These are phyloP conservation scores for Apantesis nais DNA, from an alignment of 2,888 invertebrate genomes.

Conservation along the genomic window DNA sequence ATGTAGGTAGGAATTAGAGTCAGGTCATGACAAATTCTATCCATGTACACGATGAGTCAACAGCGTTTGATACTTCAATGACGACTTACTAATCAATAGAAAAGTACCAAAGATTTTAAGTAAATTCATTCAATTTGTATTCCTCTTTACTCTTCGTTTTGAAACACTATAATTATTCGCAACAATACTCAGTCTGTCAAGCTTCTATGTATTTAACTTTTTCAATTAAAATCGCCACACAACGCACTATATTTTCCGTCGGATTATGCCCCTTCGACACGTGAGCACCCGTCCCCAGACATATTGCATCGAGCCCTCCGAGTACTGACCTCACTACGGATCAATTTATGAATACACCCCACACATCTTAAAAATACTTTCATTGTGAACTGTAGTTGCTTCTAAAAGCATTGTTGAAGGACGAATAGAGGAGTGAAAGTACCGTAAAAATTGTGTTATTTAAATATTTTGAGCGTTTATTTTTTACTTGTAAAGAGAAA, in stretches of 20 bases:
- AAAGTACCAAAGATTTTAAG: no score
- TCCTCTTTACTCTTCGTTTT: background rate
- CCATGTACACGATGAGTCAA: no score
- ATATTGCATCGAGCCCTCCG: constrained; percentile 73
- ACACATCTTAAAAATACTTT: constrained; percentile 51
- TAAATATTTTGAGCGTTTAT: background rate
- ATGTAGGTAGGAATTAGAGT: background rate
- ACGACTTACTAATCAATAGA: no score
- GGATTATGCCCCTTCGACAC: constrained; percentile 81
- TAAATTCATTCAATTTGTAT: no score
- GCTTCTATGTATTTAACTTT: constrained; percentile 64
- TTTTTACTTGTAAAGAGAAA: background rate
- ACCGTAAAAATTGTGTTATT: constrained; percentile 1
- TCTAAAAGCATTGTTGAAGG: constrained; percentile 16
- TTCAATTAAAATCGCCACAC: constrained; percentile 76
- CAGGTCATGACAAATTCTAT: background rate
- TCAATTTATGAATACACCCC: constrained; percentile 75
- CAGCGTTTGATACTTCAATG: no score
- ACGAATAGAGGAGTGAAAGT: constrained; percentile 8
- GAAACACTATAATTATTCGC: background rate
- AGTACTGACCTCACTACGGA: constrained; percentile 71
- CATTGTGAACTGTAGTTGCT: constrained; percentile 30
- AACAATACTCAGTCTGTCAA: constrained; percentile 7
- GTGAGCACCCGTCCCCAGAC: constrained; percentile 69
- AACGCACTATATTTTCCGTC: constrained; percentile 68